Evolutionary conservation across 2,888 invertebrate genomes (phyloP).

Genomic region (Ametastegia equiseti): DNA sequence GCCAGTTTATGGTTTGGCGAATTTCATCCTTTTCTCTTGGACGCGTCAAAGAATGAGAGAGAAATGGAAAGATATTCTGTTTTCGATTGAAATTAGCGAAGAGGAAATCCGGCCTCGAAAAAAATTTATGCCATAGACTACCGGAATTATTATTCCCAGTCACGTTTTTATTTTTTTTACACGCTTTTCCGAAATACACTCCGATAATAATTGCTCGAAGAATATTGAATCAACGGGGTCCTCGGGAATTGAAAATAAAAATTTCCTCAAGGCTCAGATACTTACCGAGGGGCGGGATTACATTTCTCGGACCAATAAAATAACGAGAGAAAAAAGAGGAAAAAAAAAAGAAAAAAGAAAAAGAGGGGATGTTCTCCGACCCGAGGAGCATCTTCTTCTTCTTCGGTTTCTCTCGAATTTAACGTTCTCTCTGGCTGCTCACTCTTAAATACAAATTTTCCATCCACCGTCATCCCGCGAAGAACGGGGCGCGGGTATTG

Average conservation of each 20-base stretch:
- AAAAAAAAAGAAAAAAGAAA: not conserved
- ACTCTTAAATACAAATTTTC: constrained; percentile 62
- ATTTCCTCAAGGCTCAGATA: not conserved
- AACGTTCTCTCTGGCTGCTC: not conserved
- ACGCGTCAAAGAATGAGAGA: not conserved
- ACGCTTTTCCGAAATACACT: not conserved
- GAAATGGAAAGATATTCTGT: not conserved
- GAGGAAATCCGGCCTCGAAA: not conserved
- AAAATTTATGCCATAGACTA: not conserved
- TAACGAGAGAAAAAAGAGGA: not conserved
- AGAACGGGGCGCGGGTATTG: constrained; percentile 37
- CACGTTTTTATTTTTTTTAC: constrained; percentile 1
- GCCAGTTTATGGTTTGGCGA: not conserved
- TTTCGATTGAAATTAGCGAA: too few species aligned
- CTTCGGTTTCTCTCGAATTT: not conserved
- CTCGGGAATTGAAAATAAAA: not conserved
- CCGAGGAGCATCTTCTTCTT: not conserved
- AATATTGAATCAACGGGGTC: not conserved
- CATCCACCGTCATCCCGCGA: constrained; percentile 43
- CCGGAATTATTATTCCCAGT: not conserved
- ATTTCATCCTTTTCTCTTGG: too few species aligned
- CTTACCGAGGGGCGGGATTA: not conserved
- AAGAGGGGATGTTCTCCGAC: not conserved
- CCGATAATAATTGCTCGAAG: constrained; percentile 6
- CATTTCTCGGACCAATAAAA: constrained; percentile 12